These are phyloP conservation scores for Macrochelys suwanniensis DNA, from an alignment of 2,797 vertebrate species.

Conservation along the genomic window DNA sequence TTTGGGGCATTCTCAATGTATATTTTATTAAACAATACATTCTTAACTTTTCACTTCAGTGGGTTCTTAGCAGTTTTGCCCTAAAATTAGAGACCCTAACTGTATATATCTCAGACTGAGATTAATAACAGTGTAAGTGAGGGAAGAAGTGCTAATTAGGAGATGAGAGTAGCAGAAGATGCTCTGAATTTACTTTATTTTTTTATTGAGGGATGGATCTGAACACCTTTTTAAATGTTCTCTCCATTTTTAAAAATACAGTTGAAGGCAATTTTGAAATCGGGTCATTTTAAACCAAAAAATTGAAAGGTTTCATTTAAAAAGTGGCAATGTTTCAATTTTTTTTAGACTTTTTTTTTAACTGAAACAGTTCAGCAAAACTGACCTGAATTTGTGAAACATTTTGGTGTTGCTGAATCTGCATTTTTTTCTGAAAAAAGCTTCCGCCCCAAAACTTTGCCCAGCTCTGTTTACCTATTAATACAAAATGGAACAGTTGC, in stretches of 20 bases:
- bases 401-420: neutral
- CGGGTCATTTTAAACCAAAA: neutral
- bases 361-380: neutral
- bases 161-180: conserved; percentile 57
- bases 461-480: neutral
- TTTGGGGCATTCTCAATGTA: neutral
- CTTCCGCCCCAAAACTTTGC: neutral
- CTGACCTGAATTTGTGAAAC: neutral
- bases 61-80: neutral
- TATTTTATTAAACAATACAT: neutral
- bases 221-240: neutral
- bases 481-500: neutral
- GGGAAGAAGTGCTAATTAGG: conserved; percentile 35
- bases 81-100: neutral
- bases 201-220: neutral
- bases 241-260: neutral
- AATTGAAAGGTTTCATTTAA: neutral
- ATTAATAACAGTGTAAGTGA: conserved; percentile 40
- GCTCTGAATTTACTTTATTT: conserved; percentile 64
- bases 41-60: neutral
- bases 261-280: neutral
- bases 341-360: neutral
- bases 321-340: neutral
- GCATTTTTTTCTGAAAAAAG: neutral
- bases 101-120: neutral